Evolutionary conservation across 64 coral and sea anemone genomes (phyloP).

Genomic region (Orbicella faveolata): DNA sequence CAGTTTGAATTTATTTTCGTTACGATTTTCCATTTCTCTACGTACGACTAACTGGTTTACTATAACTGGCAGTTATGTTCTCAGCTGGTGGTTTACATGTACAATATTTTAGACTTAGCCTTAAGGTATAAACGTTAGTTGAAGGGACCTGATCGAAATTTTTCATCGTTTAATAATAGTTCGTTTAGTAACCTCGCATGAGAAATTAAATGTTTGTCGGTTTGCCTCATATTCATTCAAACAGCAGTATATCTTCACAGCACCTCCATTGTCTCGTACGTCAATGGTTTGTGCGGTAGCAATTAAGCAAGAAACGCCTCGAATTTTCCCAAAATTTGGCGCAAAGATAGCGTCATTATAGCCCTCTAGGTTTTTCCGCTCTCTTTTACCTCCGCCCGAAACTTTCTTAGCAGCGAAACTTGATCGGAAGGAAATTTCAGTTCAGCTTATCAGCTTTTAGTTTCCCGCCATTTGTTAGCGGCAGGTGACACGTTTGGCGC

Average conservation of each 20-base stretch:
- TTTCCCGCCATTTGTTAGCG: constrained; percentile 8
- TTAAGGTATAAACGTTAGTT: neutral
- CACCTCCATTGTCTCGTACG: neutral
- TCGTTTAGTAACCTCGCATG: neutral
- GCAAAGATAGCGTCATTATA: too few relatives aligned
- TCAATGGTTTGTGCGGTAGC: too few relatives aligned
- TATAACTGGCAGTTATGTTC: too few relatives aligned
- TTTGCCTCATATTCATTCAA: neutral
- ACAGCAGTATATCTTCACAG: neutral
- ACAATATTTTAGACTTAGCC: neutral
- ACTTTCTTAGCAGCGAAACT: neutral
- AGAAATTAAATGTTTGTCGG: neutral
- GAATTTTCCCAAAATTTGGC: too few relatives aligned
- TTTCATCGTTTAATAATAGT: neutral
- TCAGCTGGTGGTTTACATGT: too few relatives aligned
- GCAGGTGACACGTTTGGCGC: constrained; percentile 1
- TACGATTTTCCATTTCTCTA: neutral
- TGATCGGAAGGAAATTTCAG: neutral
- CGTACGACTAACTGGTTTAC: too few relatives aligned
- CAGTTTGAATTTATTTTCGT: neutral
- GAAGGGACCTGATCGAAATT: neutral
- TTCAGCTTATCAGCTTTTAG: neutral
- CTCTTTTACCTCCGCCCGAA: too few relatives aligned
- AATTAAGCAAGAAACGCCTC: too few relatives aligned
- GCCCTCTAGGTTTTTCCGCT: too few relatives aligned